These are phyloP conservation scores for Lapara coniferarum DNA, from an alignment of 2,888 invertebrate species.

Conservation along the genomic window DNA sequence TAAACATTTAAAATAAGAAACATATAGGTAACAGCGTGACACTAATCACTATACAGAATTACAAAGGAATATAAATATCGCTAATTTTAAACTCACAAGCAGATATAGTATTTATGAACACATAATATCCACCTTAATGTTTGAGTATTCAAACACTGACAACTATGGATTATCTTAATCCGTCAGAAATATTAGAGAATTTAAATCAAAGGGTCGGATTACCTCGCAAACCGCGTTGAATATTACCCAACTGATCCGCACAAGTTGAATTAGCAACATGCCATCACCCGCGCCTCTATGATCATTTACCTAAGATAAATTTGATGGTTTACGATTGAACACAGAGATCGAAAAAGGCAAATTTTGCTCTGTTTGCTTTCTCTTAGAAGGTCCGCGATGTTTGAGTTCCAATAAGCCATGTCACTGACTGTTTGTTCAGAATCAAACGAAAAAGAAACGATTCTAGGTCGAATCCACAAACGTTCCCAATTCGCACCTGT, in stretches of 20 bases:
- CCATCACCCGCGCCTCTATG: conserved; percentile 17
- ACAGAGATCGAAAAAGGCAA: conserved; percentile 17
- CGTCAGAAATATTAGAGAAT: conserved; percentile 17
- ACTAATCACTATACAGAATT: too few species aligned
- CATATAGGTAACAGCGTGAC: too few species aligned
- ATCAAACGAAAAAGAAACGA: conserved; percentile 15
- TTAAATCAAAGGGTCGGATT: conserved; percentile 2
- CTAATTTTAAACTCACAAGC: too few species aligned
- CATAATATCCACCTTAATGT: too few species aligned
- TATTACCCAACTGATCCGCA: conserved; percentile 5
- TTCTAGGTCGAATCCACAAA: not conserved
- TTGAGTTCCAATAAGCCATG: conserved; percentile 32
- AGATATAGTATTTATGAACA: too few species aligned
- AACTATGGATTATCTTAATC: not conserved
- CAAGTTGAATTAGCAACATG: conserved; percentile 16
- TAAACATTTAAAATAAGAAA: too few species aligned
- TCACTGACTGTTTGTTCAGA: conserved; percentile 21
- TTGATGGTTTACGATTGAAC: conserved; percentile 23
- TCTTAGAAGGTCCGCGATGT: conserved; percentile 27
- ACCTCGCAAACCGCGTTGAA: not conserved
- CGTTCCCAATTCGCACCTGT: not conserved
- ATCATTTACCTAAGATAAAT: conserved; percentile 26
- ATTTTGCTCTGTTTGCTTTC: conserved; percentile 28
- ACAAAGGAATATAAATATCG: too few species aligned
- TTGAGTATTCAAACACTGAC: conserved; percentile 2